phyloP scores from a whole-genome alignment of 2,113 vertebrate species.

The Verasper variegatus region DNA sequence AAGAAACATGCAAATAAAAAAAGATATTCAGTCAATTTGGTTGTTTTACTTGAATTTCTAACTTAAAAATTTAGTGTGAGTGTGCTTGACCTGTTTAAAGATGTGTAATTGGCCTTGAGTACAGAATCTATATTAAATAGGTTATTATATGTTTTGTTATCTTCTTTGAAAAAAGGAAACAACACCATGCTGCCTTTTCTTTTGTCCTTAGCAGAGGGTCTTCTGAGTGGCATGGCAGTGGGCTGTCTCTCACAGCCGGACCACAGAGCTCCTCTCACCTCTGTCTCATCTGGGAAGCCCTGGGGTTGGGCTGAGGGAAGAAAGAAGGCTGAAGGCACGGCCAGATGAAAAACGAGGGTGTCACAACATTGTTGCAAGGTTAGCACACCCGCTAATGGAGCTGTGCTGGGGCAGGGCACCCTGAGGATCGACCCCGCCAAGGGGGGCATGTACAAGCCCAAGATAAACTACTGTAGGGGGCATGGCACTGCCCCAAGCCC shows the following conservation, averaged over 20 bases:
- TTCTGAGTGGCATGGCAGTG: slow-evolving; percentile 45
- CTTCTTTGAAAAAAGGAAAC: neutral
- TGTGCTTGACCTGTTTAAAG: slow-evolving; percentile 11
- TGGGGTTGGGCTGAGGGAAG: slow-evolving; percentile 62
- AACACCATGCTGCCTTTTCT: neutral
- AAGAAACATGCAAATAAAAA: slow-evolving; percentile 57
- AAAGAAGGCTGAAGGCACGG: slow-evolving; percentile 76
- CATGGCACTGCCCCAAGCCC: slow-evolving; percentile 82
- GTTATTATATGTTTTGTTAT: neutral
- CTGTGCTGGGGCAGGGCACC: slow-evolving; percentile 81
- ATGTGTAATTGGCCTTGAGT: neutral
- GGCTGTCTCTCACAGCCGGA: slow-evolving; percentile 76
- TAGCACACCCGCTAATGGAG: slow-evolving; percentile 90
- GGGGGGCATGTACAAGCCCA: slow-evolving; percentile 81
- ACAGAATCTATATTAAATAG: neutral
- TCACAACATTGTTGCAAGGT: slow-evolving; percentile 91
- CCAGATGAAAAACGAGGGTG: slow-evolving; percentile 88
- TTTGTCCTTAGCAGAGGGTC: neutral
- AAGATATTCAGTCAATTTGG: neutral
- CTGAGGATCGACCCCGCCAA: slow-evolving; percentile 80
- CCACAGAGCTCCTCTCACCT: slow-evolving; percentile 81
- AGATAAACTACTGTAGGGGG: slow-evolving; percentile 86
- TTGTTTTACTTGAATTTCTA: slow-evolving; percentile 27
- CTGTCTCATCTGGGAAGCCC: slow-evolving; percentile 75
- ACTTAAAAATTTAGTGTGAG: neutral